Conservation (phyloP, 2,113 vertebrate species). For the Mobula birostris region DNA sequence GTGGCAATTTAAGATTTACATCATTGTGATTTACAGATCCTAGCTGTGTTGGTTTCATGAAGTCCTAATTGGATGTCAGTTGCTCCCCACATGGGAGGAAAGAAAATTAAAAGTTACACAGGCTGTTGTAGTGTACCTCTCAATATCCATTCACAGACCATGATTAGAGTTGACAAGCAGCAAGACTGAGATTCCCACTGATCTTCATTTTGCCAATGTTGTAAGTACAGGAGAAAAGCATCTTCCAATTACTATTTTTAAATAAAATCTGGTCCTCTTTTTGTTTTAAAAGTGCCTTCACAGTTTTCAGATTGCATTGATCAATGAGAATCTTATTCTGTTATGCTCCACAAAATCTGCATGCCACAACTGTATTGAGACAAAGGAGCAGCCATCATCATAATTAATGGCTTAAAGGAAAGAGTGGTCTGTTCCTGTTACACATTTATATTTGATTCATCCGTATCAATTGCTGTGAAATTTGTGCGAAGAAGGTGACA, state of each 20-base stretch:
- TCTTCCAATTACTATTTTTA: not conserved
- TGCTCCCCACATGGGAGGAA: not conserved
- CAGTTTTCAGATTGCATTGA: not conserved
- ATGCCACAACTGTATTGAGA: not conserved
- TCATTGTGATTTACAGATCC: not conserved
- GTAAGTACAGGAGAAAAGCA: not conserved
- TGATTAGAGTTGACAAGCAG: not conserved
- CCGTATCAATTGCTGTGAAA: too few relatives aligned
- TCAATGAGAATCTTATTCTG: not conserved
- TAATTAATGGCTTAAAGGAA: too few relatives aligned
- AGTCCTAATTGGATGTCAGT: not conserved
- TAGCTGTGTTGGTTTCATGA: not conserved
- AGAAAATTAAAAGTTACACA: conserved; percentile 17
- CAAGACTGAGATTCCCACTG: not conserved
- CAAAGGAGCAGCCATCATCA: too few relatives aligned
- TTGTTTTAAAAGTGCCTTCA: not conserved
- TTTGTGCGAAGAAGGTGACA: not conserved
- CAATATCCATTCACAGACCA: not conserved
- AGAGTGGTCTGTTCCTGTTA: too few relatives aligned
- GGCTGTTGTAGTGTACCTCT: not conserved
- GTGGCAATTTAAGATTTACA: not conserved
- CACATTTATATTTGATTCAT: too few relatives aligned
- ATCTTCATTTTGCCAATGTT: not conserved
- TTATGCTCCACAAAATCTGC: not conserved
- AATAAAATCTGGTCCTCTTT: not conserved